phyloP scores from a whole-genome alignment of 64 coral and sea anemone species.

The Trachythela sp. region DNA sequence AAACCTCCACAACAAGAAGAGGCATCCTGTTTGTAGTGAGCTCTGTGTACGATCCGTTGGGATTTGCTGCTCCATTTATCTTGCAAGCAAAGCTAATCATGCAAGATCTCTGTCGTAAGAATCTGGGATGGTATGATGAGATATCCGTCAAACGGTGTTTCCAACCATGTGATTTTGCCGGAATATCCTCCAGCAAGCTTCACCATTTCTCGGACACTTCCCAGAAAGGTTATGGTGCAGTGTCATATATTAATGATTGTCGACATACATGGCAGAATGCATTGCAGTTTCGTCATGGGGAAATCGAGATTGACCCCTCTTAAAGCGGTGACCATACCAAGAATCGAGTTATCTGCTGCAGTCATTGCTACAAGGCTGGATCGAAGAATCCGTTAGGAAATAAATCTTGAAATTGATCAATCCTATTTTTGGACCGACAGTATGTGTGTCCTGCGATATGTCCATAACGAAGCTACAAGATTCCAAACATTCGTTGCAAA shows the following conservation, averaged over 20 bases:
- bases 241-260: slow-evolving; percentile 28
- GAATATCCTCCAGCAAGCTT: slow-evolving; percentile 1
- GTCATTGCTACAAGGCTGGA: slow-evolving; percentile 35
- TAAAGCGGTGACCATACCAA: slow-evolving; percentile 34
- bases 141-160: slow-evolving; percentile 16
- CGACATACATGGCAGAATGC: background rate
- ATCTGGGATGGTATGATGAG: slow-evolving; percentile 22
- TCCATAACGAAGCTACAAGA: background rate
- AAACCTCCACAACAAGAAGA: slow-evolving; percentile 5
- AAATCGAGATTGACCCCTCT: slow-evolving; percentile 35
- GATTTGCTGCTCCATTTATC: slow-evolving; percentile 37
- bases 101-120: slow-evolving; percentile 37
- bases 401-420: slow-evolving; percentile 12
- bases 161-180: background rate
- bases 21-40: slow-evolving; percentile 27
- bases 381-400: background rate
- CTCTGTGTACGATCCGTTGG: slow-evolving; percentile 34
- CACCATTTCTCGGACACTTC: slow-evolving; percentile 42
- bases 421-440: slow-evolving; percentile 48
- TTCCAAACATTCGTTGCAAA: slow-evolving; percentile 61
- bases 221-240: slow-evolving; percentile 23
- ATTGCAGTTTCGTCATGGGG: slow-evolving; percentile 47
- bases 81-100: slow-evolving; percentile 28
- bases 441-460: slow-evolving; percentile 26
- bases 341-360: slow-evolving; percentile 38